Evolutionary conservation across 1,140 invertebrate species (phyloP).

Genomic region (Ceratosolen fusciceps): DNA sequence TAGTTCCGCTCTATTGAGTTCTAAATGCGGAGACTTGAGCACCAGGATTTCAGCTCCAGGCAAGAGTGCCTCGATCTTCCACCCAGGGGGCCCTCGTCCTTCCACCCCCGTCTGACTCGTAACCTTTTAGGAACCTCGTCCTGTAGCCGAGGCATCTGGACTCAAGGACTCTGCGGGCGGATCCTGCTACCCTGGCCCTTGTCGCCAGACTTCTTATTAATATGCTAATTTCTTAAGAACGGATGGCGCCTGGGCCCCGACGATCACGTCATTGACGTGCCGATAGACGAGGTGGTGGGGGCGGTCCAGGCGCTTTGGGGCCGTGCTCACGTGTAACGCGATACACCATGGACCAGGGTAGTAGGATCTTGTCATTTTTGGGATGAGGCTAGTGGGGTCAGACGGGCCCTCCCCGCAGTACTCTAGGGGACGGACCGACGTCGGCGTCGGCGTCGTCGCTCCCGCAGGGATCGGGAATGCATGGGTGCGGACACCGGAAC

Average conservation of each 20-base stretch:
- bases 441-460: conserved; percentile 26
- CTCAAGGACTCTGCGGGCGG: conserved; percentile 58
- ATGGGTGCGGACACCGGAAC: conserved; percentile 25
- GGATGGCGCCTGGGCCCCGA: too few species aligned
- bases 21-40: conserved; percentile 70
- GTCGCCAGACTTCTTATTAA: conserved; percentile 72
- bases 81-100: background rate
- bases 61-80: conserved; percentile 56
- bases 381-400: too few species aligned
- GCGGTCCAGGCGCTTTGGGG: background rate
- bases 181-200: conserved; percentile 71
- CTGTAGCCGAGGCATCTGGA: conserved; percentile 37
- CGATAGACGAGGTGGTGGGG: too few species aligned
- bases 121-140: conserved; percentile 32
- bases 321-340: conserved; percentile 66
- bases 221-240: conserved; percentile 66
- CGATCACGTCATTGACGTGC: background rate
- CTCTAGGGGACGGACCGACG: background rate
- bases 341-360: conserved; percentile 67
- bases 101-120: background rate
- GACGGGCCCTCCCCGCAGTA: background rate
- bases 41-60: conserved; percentile 66
- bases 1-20: conserved; percentile 71
- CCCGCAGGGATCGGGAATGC: conserved; percentile 52
- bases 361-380: too few species aligned